Evolutionary conservation across 2,888 invertebrate species (phyloP).

Genomic region (Nebria brevicollis): DNA sequence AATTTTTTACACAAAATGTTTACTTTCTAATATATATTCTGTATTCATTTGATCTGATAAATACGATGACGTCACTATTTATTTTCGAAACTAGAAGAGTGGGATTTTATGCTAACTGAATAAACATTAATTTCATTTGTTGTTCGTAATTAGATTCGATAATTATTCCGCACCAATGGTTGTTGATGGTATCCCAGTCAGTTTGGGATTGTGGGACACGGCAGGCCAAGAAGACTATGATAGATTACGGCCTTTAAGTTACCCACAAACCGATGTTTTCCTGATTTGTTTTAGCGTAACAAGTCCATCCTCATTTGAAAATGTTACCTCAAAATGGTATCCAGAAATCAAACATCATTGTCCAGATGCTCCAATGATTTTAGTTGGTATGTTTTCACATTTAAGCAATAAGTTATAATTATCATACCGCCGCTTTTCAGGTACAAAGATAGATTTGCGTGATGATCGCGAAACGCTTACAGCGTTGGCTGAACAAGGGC

Average conservation of each 20-base stretch:
- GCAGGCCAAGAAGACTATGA: slow-evolving; percentile 99
- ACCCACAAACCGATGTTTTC: slow-evolving; percentile 99
- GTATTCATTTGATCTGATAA: no score
- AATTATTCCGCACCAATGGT: slow-evolving; percentile 99
- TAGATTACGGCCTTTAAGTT: slow-evolving; percentile 92
- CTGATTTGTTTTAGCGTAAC: slow-evolving; percentile 99
- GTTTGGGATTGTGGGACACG: slow-evolving; percentile 97
- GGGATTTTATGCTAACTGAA: no score
- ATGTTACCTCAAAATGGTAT: slow-evolving; percentile 99
- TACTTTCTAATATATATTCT: no score
- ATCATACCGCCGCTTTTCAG: slow-evolving; percentile 63
- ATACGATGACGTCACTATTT: no score
- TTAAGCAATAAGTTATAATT: background rate
- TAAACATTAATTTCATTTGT: background rate
- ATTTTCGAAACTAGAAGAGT: no score
- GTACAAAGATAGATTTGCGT: slow-evolving; percentile 98
- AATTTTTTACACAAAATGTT: no score
- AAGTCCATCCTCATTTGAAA: slow-evolving; percentile 98
- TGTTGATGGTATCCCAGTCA: slow-evolving; percentile 96
- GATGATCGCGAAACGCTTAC: slow-evolving; percentile 97
- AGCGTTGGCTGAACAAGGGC: slow-evolving; percentile 90
- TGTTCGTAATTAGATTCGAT: slow-evolving; percentile 82
- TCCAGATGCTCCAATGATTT: slow-evolving; percentile 98
- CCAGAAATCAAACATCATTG: slow-evolving; percentile 99
- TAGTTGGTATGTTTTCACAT: slow-evolving; percentile 81